Evolutionary conservation across 2,113 vertebrate genomes (phyloP), one percentile per base, ranked within the genome.

Genomic region (Semicossyphus pulcher): DNA sequence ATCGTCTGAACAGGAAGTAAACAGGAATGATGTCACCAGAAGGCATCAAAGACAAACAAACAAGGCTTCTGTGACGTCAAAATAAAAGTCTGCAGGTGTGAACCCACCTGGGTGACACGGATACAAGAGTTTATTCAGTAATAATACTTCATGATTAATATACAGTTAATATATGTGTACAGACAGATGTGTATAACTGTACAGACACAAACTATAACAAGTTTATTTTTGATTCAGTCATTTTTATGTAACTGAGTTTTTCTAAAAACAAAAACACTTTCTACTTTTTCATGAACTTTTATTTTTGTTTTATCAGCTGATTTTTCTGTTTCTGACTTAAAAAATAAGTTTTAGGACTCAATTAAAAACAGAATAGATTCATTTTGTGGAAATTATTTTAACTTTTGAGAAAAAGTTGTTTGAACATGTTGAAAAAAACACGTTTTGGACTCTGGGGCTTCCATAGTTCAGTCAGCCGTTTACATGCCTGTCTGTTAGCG

Each of bases 1-100:
- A 52, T 32, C 8, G 7, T 7, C 15, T 44, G 5, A 37, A 80
- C 29, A 75, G 44, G 34, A 57, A 60, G 23, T 52, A 72, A 52
- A 66, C 52, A 59, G 1, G n/a, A 12, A 7, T 81, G 64, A 70
- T 16, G 48, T 70, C 64, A 78, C 58, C 54, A 72, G 31, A 71
- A 80, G 61, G 28, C 23, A 44, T 25, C 44, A 26, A 37, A 59
- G 21, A 66, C 34, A 53, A 32, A 65, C 20, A 72, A 36, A 54
- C 26, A 64, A 80, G 60, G 44, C 62, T 76, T 77, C 37, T 53
- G 51, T 52, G 45, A 49, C 4, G 0, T 45, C 21, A 73, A 57
- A 62, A 76, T 67, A 36, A 68, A 52, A 76, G 23, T n/a, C 25
- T 29, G 3, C 26, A 68, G 42, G 49, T 76, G 36, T 58, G 29